Evolutionary conservation across 2,888 invertebrate species (phyloP).

Genomic region (Saturnia japonica): DNA sequence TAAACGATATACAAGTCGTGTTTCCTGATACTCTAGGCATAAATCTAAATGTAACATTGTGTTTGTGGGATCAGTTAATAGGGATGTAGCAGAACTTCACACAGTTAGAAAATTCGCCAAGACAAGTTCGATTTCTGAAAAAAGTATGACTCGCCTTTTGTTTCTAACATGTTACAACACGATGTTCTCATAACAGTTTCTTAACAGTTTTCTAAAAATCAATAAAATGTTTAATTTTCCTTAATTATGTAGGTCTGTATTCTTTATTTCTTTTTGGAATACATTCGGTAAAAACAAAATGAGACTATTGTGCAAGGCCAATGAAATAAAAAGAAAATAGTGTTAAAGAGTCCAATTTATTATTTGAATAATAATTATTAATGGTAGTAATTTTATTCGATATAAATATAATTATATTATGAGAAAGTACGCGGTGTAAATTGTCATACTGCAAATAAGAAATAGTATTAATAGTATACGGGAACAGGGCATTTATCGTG

Average conservation of each 20-base stretch:
- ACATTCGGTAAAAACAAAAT: not conserved
- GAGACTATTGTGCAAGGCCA: not conserved
- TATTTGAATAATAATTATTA: not conserved
- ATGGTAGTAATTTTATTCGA: no score
- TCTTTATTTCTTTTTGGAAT: not conserved
- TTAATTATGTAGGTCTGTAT: not conserved
- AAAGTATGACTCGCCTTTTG: no score
- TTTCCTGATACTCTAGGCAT: no score
- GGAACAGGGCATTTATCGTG: constrained; percentile 65
- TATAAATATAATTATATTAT: constrained; percentile 21
- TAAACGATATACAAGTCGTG: no score
- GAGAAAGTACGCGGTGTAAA: constrained; percentile 58
- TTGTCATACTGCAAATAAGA: constrained; percentile 56
- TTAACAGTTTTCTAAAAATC: no score
- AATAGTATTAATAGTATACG: constrained; percentile 53
- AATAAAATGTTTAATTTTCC: not conserved
- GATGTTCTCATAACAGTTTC: no score
- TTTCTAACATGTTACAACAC: no score
- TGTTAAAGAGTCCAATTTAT: not conserved
- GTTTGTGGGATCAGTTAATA: no score
- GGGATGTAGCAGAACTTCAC: not conserved
- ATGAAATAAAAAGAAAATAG: no score
- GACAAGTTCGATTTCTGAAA: not conserved
- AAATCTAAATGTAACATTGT: no score
- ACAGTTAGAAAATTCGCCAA: not conserved